Evolutionary conservation across 2,888 invertebrate genomes (phyloP), one percentile per base, ranked within the genome.

Genomic region (Ophion ellenae): DNA sequence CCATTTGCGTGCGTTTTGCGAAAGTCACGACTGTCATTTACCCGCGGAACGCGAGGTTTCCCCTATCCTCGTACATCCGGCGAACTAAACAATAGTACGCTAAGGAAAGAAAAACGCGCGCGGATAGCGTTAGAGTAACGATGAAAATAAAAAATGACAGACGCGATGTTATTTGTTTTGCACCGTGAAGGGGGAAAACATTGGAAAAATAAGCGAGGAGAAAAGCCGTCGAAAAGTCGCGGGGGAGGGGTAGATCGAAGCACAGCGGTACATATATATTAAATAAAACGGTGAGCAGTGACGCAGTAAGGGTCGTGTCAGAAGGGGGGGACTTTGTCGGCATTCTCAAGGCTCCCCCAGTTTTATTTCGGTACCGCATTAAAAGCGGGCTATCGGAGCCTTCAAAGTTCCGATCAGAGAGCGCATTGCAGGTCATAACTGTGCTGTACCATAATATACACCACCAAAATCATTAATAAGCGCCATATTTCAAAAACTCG

Each of bases 281-380:
- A 53, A 78, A 61, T 67, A 36, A 81, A 75, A 47, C 77, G 69
- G 78, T 36, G 45, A 78, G 75, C 73, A 28, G 71, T 80, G 83
- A 81, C 83, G 86, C 86, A 83, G 81, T 78, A 80, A 80, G 85
- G 83, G 24, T 24, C 59, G 32, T 45, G 69, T 5, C 9, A 45
- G 57, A 32, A 61, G 32, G 61, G 67, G 82, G 79, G 47, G 76
- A 53, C 75, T 81, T 86, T 78, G 83, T 86, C 80, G 83, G 80
- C 85, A 83, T 76, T 86, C 83, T 83, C 86, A 81, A 86, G 83
- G 83, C 86, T 83, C 86, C 81, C 59, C 69, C 57, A 63, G 78
- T 81, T 83, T 86, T 86, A 81, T 86, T 86, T 83, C 78, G 86
- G 83, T 83, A 71, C 74, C 70, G 86, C 83, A 86, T 77, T 64